Evolutionary conservation across 2,888 invertebrate genomes (phyloP).

Genomic region (Drosophila colorata): DNA sequence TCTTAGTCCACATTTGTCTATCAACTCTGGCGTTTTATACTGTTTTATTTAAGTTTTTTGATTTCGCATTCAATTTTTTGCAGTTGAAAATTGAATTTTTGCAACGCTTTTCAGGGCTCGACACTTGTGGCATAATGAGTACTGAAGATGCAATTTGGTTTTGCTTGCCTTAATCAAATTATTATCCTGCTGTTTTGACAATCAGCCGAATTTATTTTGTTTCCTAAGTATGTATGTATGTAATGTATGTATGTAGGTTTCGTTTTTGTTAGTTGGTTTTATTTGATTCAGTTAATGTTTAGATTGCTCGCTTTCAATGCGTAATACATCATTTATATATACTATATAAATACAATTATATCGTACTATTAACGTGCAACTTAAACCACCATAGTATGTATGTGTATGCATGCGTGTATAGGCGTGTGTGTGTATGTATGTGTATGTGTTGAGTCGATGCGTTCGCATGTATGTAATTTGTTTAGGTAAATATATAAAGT

Average conservation of each 20-base stretch:
- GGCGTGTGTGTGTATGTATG: slow-evolving; percentile 24
- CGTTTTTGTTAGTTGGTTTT: slow-evolving; percentile 35
- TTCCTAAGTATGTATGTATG: slow-evolving; percentile 44
- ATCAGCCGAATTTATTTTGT: slow-evolving; percentile 33
- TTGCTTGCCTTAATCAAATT: slow-evolving; percentile 48
- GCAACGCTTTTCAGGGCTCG: slow-evolving; percentile 37
- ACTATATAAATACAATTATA: slow-evolving; percentile 76
- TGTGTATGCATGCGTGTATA: slow-evolving; percentile 16
- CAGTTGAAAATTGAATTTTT: slow-evolving; percentile 25
- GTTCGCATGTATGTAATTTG: slow-evolving; percentile 46
- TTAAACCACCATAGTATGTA: slow-evolving; percentile 64
- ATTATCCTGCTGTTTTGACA: slow-evolving; percentile 22
- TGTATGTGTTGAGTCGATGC: slow-evolving; percentile 33
- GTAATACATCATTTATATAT: slow-evolving; percentile 72
- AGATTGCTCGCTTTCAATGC: slow-evolving; percentile 71
- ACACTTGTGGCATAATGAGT: slow-evolving; percentile 49
- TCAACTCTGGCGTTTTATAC: slow-evolving; percentile 59
- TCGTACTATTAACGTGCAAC: slow-evolving; percentile 74
- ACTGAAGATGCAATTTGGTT: slow-evolving; percentile 56
- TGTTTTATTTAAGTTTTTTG: slow-evolving; percentile 38
- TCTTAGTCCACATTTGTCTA: slow-evolving; percentile 67
- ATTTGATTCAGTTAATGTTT: slow-evolving; percentile 43
- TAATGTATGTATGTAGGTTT: slow-evolving; percentile 21
- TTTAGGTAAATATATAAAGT: slow-evolving; percentile 68
- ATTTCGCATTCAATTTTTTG: slow-evolving; percentile 30